A percentile compares a stretch with the other conserved stretches of the same genome.
These are phyloP conservation scores for Pogona vitticeps DNA, from an alignment of 2,113 vertebrate genomes.

Conservation along the genomic window DNA sequence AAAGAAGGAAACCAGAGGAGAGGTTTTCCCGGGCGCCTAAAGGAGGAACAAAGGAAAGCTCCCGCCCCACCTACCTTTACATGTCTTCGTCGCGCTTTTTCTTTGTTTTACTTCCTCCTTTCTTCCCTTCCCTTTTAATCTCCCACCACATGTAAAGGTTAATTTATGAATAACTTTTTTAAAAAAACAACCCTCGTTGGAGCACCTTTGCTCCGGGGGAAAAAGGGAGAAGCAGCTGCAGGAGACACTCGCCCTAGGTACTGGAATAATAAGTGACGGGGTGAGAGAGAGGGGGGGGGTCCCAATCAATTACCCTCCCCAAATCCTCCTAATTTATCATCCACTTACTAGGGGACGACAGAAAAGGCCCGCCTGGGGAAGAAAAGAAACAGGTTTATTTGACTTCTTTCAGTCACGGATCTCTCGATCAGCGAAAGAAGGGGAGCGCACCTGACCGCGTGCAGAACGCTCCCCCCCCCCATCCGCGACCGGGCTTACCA, in stretches of 20 bases:
- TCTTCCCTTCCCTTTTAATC: not conserved
- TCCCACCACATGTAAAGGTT: not conserved
- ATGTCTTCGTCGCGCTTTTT: not conserved
- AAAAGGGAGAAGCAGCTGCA: not conserved
- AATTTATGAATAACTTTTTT: not conserved
- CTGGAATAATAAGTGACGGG: too few relatives aligned
- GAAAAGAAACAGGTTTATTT: not conserved
- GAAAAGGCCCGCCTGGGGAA: not conserved
- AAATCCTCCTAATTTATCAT: too few relatives aligned
- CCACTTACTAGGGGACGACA: not conserved
- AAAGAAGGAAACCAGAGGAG: not conserved
- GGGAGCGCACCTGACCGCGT: too few relatives aligned
- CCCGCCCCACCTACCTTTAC: not conserved
- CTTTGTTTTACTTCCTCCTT: not conserved
- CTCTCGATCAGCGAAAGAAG: too few relatives aligned
- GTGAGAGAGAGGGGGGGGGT: too few relatives aligned
- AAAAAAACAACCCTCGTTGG: too few relatives aligned
- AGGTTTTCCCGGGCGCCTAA: not conserved
- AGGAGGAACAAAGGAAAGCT: too few relatives aligned
- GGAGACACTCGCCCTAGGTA: not conserved
- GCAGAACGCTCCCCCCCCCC: not conserved
- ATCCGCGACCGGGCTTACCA: not conserved
- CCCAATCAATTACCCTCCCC: too few relatives aligned
- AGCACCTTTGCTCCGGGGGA: not conserved
- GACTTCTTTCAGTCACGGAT: not conserved